These are phyloP conservation scores for Zele albiditarsus DNA, from an alignment of 2,888 invertebrate genomes.

Conservation along the genomic window DNA sequence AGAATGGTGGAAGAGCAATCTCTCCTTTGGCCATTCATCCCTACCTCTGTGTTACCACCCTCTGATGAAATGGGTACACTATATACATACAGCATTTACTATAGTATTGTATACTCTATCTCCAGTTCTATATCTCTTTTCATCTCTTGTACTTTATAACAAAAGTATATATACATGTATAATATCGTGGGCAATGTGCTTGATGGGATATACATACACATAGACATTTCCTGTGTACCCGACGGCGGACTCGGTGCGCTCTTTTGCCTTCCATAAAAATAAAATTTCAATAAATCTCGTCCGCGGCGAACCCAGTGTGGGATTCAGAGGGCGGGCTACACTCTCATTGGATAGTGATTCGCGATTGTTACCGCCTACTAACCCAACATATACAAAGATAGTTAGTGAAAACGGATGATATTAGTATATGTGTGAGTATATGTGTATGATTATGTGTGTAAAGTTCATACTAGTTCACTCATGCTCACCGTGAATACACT, in stretches of 20 bases:
- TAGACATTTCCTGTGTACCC: conserved; percentile 19
- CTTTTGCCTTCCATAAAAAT: conserved; percentile 71
- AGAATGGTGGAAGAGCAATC: conserved; percentile 47
- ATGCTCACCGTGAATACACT: neutral
- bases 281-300: conserved; percentile 73
- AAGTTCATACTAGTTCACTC: conserved; percentile 19
- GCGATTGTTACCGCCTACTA: conserved; percentile 65
- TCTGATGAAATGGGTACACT: conserved; percentile 47
- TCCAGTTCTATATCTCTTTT: neutral
- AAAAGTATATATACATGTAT: too few relatives aligned
- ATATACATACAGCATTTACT: neutral
- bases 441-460: neutral
- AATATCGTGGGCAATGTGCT: too few relatives aligned
- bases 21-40: conserved; percentile 54
- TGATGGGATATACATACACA: neutral
- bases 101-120: neutral
- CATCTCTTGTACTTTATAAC: neutral
- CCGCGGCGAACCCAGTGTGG: conserved; percentile 62
- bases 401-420: neutral
- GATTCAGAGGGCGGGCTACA: conserved; percentile 63
- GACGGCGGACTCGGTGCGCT: conserved; percentile 36
- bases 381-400: conserved; percentile 50
- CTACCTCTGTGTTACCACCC: conserved; percentile 47
- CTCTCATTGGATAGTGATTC: conserved; percentile 64
- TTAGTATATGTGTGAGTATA: neutral